Base-by-base conservation (phyloP, 2,888 invertebrate species). In the Rutpela maculata region DNA sequence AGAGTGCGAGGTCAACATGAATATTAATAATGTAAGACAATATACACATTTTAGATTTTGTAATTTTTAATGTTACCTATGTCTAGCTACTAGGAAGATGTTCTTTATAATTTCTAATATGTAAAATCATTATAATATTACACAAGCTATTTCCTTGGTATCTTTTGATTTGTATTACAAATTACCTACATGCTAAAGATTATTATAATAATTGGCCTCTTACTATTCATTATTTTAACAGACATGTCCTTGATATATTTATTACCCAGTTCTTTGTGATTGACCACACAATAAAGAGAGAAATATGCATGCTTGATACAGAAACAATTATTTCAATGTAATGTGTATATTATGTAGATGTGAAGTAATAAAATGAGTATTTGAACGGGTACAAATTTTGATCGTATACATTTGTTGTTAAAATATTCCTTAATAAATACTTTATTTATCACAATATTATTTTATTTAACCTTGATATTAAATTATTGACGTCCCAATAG, bases 131-230 rank as follows among this genome's bases (percentile, higher is more conserved):
- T 50, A n/a, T 35, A 10, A 38, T 65, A 50, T 65, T 65, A 43
- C 17, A 43, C 43, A 65, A 65, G 38, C 19, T 1, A 19, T 38
- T 65, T 43, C 63, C 63, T 65, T 19, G 12, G 15, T 43, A 18
- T 19, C 4, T 65, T 65, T 10, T 65, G 7, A n/a, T 17, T n/a
- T 50, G 50, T 50, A 50, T 50, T 50, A 17, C 50, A 50, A 50
- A 50, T 50, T 50, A 4, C 50, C 10, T 63, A 35, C 62, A 17
- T 17, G 17, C n/a, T 63, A n/a, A 4, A 19, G 69, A 69, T 18
- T 69, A 59, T 35, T 57, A 31, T 17, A 65, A 65, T 68, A 69
- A 56, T 56, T 56, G 19, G 31, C 56, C 69, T 57, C 35, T 69
- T 65, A 65, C 43, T 65, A 43, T 65, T 57, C 22, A 17, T 56